Percentiles rank a stretch among this genome's conserved stretches.
phyloP scores from a whole-genome alignment of 2,797 vertebrate genomes.

The Aldrovandia affinis region DNA sequence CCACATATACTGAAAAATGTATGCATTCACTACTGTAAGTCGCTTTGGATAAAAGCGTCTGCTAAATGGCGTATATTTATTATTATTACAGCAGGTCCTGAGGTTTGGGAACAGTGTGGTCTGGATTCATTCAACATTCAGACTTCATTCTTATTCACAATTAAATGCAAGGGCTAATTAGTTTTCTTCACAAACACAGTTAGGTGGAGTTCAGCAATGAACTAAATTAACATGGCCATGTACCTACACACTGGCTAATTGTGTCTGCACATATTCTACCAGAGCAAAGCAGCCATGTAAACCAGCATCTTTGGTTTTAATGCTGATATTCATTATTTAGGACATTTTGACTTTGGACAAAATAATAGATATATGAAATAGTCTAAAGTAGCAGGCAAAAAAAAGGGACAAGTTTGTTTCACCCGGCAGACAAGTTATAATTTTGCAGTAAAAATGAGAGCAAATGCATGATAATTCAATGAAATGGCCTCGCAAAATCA shows the following conservation, averaged over 20 bases:
- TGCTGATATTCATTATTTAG: background rate
- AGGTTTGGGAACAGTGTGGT: background rate
- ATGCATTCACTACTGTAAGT: too few species aligned
- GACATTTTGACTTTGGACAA: background rate
- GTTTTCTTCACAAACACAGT: background rate
- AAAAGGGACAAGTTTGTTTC: slow-evolving; percentile 9
- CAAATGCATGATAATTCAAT: slow-evolving; percentile 21
- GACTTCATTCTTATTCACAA: background rate
- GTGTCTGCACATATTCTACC: background rate
- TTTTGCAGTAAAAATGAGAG: slow-evolving; percentile 17
- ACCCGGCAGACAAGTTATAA: slow-evolving; percentile 23
- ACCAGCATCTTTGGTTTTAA: background rate
- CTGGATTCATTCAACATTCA: background rate
- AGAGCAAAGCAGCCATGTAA: background rate
- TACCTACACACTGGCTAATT: background rate
- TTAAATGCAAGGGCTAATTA: background rate
- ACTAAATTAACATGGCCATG: background rate
- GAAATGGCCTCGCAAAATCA: slow-evolving; percentile 14
- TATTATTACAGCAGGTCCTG: background rate
- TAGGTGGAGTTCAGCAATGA: too few species aligned
- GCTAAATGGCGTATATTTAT: too few species aligned
- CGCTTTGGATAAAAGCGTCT: too few species aligned
- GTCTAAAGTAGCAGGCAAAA: background rate
- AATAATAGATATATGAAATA: background rate
- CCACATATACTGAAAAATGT: too few species aligned